Evolutionary conservation across 2,888 invertebrate species (phyloP).

Genomic region (Nymphalis urticae): DNA sequence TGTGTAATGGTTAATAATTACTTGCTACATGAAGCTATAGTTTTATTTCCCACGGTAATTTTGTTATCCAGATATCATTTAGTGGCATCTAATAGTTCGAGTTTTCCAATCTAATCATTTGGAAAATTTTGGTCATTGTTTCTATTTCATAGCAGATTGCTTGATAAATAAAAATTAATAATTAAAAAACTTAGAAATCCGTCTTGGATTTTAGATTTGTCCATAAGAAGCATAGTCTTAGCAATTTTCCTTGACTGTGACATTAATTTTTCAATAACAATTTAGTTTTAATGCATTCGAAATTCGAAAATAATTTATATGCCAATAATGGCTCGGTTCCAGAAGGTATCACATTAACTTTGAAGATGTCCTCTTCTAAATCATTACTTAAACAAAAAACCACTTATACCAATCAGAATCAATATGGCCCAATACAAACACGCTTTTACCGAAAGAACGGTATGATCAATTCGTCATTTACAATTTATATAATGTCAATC

Average conservation of each 20-base stretch:
- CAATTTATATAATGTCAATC: constrained; percentile 78
- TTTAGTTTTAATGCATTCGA: neutral
- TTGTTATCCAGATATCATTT: neutral
- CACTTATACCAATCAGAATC: constrained; percentile 45
- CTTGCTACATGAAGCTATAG: constrained; percentile 7
- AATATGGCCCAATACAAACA: constrained; percentile 40
- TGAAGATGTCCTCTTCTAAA: constrained; percentile 47
- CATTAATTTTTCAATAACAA: too few species aligned
- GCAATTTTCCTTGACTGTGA: too few species aligned
- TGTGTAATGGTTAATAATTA: constrained; percentile 15
- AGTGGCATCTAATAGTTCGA: neutral
- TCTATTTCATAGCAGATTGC: too few species aligned
- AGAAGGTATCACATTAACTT: constrained; percentile 44
- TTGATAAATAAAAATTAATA: too few species aligned
- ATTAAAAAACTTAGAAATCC: too few species aligned
- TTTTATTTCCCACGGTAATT: constrained; percentile 12
- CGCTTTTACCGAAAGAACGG: constrained; percentile 55
- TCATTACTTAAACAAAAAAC: constrained; percentile 45
- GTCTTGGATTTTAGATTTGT: too few species aligned
- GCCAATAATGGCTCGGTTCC: constrained; percentile 32
- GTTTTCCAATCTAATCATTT: neutral
- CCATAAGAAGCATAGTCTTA: too few species aligned
- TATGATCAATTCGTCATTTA: constrained; percentile 78
- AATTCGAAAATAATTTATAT: neutral
- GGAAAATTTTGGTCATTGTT: too few species aligned